Base-by-base conservation (phyloP, 2,113 vertebrate species). In the Muscicapa adusta region DNA sequence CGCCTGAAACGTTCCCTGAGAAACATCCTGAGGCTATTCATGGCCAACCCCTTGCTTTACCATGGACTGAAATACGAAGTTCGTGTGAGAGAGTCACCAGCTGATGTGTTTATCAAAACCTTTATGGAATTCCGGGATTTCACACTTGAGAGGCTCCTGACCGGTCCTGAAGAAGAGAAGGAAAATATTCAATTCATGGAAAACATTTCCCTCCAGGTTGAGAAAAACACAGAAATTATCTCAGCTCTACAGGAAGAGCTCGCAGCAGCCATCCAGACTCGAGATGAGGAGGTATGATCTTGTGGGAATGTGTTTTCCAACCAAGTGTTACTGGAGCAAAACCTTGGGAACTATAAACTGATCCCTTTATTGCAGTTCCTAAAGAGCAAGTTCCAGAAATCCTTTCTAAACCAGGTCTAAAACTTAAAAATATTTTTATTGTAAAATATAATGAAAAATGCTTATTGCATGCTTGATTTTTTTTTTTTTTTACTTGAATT, bases 91-190 rank as follows among this genome's bases (percentile, higher is more conserved):
- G 56, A 96, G 38, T 28, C 86, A 14, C 45, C 34, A 7, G 85
- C 94, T 36, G 91, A 98, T 66, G n/a, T 6, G 13, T 96, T 99
- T 14, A 76, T 98, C 5, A 71, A 86, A 31, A 85, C 83, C 33
- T 97, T 99, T 17, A 42, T 63, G n/a, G 97, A 97, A 33, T 97
- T 99, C 71, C 97, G 98, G 29, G 68, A 78, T 6, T 92, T 98
- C 24, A 94, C 97, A 12, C 89, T 98, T 0, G 98, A 98, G 91
- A 98, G 89, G 58, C 95, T 99, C 19, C 88, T 98, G 85, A 98
- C 96, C n/a, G 97, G 94, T 51, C 94, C 97, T 1, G 33, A 89
- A 15, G 97, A 99, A 81, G 98, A 98, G 18, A 87, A 86, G 65
- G 94, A 98, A 18, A 97, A 77, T 68, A 60, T 43, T 25, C 85